Percentiles rank a stretch among this genome's conserved stretches.
Conservation (phyloP, 2,888 invertebrate species). For the Erannis defoliaria region DNA sequence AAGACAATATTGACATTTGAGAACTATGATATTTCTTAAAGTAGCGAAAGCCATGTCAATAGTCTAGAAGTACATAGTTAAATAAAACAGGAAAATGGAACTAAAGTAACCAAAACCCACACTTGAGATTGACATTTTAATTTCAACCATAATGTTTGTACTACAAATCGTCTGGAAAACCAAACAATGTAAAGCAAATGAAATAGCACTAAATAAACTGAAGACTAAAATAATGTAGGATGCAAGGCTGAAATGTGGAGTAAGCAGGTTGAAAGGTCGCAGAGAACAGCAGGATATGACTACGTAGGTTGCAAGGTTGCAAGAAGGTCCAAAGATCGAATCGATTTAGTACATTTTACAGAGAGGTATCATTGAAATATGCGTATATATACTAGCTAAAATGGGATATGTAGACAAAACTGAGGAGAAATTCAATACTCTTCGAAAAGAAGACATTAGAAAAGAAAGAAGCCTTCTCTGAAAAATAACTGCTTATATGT, state of each 20-base stretch:
- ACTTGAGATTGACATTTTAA: conserved; percentile 6
- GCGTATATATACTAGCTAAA: neutral
- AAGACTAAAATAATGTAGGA: conserved; percentile 59
- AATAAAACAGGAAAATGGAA: neutral
- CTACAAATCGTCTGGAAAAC: conserved; percentile 39
- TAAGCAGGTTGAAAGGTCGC: conserved; percentile 5
- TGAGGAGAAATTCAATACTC: neutral
- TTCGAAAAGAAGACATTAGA: neutral
- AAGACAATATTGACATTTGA: neutral
- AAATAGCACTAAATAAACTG: conserved; percentile 28
- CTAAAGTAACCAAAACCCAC: conserved; percentile 8
- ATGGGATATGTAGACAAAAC: neutral
- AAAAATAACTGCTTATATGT: too few species aligned
- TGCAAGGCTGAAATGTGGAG: conserved; percentile 55
- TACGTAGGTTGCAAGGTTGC: neutral
- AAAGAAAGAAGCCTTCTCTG: too few species aligned
- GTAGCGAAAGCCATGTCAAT: neutral
- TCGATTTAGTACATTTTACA: neutral
- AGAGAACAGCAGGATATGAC: neutral
- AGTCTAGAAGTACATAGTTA: too few species aligned
- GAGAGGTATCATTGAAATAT: neutral
- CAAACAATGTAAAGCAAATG: conserved; percentile 32
- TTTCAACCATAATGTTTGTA: conserved; percentile 39
- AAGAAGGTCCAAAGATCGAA: neutral
- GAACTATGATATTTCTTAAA: neutral